Evolutionary conservation across 2,888 invertebrate genomes (phyloP).

Genomic region (Nomada fucata): DNA sequence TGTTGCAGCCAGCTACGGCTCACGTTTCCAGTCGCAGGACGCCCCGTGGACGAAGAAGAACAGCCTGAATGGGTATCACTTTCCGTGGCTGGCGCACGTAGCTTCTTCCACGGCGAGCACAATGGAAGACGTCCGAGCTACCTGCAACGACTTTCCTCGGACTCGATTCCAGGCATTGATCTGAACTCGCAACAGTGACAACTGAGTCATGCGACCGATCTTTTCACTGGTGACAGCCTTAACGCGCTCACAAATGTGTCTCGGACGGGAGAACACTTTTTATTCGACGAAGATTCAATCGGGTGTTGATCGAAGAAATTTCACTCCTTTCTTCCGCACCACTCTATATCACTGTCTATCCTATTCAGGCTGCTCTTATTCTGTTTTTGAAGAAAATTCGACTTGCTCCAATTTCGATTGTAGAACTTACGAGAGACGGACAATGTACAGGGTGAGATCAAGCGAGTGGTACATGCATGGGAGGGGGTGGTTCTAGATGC

Average conservation of each 20-base stretch:
- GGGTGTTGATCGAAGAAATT: slow-evolving; percentile 13
- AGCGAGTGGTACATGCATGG: too few relatives aligned
- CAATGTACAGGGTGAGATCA: too few relatives aligned
- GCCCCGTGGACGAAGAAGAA: slow-evolving; percentile 69
- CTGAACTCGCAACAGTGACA: slow-evolving; percentile 20
- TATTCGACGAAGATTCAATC: slow-evolving; percentile 16
- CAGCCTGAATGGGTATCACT: slow-evolving; percentile 78
- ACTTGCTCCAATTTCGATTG: too few relatives aligned
- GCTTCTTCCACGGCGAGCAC: slow-evolving; percentile 64
- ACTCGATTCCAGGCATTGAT: slow-evolving; percentile 73
- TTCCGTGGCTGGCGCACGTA: slow-evolving; percentile 74
- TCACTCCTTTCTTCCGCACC: slow-evolving; percentile 3
- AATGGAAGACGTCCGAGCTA: slow-evolving; percentile 67
- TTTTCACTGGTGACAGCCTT: slow-evolving; percentile 4
- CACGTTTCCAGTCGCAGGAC: slow-evolving; percentile 78
- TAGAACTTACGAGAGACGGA: too few relatives aligned
- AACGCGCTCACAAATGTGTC: background rate
- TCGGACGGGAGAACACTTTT: background rate
- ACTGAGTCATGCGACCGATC: background rate
- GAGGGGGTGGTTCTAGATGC: too few relatives aligned
- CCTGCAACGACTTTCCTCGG: slow-evolving; percentile 76
- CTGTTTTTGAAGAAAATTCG: too few relatives aligned
- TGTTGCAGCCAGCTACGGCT: slow-evolving; percentile 77
- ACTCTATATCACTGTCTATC: background rate
- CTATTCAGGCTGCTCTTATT: too few relatives aligned